Evolutionary conservation across 2,888 invertebrate species (phyloP).

Genomic region (Apamea crenata): DNA sequence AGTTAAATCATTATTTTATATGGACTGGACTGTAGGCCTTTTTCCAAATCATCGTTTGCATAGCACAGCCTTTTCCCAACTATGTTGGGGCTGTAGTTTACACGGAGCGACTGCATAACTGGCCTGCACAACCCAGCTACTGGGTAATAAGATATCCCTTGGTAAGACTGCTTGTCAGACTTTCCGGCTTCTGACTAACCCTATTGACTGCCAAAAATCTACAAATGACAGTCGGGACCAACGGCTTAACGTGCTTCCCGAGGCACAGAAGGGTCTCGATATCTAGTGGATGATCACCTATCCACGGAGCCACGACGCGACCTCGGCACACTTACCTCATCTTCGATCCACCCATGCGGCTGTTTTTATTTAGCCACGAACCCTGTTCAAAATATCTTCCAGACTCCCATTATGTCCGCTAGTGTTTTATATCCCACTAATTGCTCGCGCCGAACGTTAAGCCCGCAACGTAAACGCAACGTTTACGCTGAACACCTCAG

Average conservation of each 20-base stretch:
- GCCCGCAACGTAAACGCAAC: not conserved
- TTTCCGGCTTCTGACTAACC: not conserved
- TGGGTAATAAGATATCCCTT: not conserved
- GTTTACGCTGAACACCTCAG: not conserved
- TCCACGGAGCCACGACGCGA: not conserved
- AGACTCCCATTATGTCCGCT: not conserved
- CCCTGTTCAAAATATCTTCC: not conserved
- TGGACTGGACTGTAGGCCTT: not conserved
- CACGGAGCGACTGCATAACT: not conserved
- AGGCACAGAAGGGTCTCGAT: not conserved
- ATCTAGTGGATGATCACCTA: not conserved
- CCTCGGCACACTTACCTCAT: not conserved
- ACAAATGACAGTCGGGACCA: not conserved
- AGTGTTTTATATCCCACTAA: slow-evolving; percentile 3
- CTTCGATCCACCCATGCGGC: not conserved
- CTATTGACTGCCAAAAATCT: not conserved
- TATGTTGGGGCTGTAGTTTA: not conserved
- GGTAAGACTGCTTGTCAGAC: not conserved
- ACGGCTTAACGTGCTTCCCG: not conserved
- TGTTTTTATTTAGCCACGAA: not conserved
- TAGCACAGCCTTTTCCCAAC: not conserved
- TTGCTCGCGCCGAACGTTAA: not conserved
- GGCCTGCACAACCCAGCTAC: not conserved
- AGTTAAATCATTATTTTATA: not conserved
- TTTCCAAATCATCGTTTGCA: not conserved